Conservation (phyloP, 2,113 vertebrate genomes). For the Gavialis gangeticus region DNA sequence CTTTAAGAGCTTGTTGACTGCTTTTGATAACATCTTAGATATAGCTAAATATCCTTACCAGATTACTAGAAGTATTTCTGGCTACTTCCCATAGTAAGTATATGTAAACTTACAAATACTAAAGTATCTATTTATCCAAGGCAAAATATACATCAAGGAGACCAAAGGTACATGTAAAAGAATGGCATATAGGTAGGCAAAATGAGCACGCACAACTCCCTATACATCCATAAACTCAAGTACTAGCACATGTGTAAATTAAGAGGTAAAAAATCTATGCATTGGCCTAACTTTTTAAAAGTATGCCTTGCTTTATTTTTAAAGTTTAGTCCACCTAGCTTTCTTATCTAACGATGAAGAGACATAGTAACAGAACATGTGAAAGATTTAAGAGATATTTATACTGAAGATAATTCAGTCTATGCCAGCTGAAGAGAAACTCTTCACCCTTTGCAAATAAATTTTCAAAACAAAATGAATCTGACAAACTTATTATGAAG, state of each 20-base stretch:
- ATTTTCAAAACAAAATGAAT: conserved; percentile 75
- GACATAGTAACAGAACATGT: background rate
- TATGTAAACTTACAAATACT: background rate
- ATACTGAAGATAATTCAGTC: conserved; percentile 32
- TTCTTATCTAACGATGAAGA: background rate
- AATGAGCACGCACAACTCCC: background rate
- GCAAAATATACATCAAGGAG: background rate
- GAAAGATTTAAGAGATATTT: background rate
- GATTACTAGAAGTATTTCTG: background rate
- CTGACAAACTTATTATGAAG: conserved; percentile 72
- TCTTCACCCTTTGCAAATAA: conserved; percentile 71
- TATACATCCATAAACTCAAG: background rate
- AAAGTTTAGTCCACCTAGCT: background rate
- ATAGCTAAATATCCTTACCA: background rate
- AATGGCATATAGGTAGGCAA: accelerated
- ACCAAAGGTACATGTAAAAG: background rate
- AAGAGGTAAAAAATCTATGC: background rate
- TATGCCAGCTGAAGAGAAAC: conserved; percentile 43
- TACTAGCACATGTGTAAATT: background rate
- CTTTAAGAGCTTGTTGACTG: background rate
- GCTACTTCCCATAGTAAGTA: background rate
- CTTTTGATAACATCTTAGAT: background rate
- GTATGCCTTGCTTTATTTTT: background rate
- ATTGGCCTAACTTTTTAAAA: background rate
- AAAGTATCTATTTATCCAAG: background rate